Evolutionary conservation across 2,113 vertebrate species (phyloP).

Genomic region (Formicarius rufipectus): DNA sequence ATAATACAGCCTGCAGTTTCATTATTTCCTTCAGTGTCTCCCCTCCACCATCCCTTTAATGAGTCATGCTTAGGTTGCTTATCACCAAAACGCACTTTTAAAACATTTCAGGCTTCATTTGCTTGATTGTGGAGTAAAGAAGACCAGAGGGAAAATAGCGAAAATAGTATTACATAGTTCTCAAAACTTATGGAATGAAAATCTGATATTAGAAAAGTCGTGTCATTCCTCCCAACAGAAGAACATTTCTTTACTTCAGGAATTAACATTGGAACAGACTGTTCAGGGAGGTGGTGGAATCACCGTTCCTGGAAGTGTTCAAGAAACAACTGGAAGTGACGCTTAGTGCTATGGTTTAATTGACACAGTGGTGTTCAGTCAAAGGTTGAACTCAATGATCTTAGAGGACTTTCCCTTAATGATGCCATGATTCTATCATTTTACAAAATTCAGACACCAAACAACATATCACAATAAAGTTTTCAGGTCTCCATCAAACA

Average conservation of each 20-base stretch:
- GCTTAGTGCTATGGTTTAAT: background rate
- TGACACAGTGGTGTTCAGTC: background rate
- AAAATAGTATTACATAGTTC: background rate
- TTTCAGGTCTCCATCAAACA: background rate
- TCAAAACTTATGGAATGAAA: background rate
- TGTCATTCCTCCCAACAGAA: background rate
- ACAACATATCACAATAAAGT: background rate
- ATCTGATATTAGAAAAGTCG: background rate
- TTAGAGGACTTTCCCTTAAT: background rate
- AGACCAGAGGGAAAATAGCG: background rate
- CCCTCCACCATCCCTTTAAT: background rate
- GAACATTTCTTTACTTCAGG: background rate
- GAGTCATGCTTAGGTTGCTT: background rate
- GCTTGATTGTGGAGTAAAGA: background rate
- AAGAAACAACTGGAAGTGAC: background rate
- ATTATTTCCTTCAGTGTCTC: background rate
- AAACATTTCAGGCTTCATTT: slow-evolving; percentile 15
- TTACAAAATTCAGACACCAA: background rate
- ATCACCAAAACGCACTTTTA: background rate
- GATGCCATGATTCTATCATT: background rate
- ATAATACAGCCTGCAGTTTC: background rate
- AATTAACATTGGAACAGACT: background rate
- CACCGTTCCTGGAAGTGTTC: background rate
- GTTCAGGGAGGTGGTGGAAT: background rate
- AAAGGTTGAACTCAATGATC: background rate